Percentiles rank a stretch among this genome's conserved stretches.
Conservation (phyloP, 2,113 vertebrate genomes). For the Diglossa brunneiventris region DNA sequence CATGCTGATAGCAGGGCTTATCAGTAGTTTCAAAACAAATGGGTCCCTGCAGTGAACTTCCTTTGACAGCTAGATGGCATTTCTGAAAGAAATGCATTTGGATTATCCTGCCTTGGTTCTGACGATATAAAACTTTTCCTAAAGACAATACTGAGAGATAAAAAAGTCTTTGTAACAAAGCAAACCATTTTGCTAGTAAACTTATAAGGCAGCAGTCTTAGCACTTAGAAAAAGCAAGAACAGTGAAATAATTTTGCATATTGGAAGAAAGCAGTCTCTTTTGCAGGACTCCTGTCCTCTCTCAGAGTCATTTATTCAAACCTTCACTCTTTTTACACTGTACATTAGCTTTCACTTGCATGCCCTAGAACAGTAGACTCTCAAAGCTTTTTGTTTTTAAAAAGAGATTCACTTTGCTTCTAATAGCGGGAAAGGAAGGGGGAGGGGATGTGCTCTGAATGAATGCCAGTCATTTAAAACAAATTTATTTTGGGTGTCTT, state of each 20-base stretch:
- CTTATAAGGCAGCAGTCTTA: not conserved
- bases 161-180: not conserved
- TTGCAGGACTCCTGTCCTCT: not conserved
- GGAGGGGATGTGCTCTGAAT: not conserved
- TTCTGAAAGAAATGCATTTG: not conserved
- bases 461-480: not conserved
- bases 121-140: not conserved
- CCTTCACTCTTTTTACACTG: not conserved
- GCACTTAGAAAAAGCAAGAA: not conserved
- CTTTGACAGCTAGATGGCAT: slow-evolving; percentile 47
- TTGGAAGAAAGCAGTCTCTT: not conserved
- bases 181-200: not conserved
- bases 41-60: not conserved
- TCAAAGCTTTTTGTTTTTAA: not conserved
- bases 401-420: slow-evolving; percentile 1
- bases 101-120: not conserved
- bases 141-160: not conserved
- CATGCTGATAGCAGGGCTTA: not conserved
- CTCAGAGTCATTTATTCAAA: not conserved
- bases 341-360: slow-evolving; percentile 15
- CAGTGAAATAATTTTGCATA: not conserved
- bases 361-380: not conserved
- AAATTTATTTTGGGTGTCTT: not conserved
- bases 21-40: slow-evolving; percentile 33
- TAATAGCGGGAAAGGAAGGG: not conserved